These are phyloP conservation scores for Gymnoscelis rufifasciata DNA, from an alignment of 2,888 invertebrate genomes.

Conservation along the genomic window DNA sequence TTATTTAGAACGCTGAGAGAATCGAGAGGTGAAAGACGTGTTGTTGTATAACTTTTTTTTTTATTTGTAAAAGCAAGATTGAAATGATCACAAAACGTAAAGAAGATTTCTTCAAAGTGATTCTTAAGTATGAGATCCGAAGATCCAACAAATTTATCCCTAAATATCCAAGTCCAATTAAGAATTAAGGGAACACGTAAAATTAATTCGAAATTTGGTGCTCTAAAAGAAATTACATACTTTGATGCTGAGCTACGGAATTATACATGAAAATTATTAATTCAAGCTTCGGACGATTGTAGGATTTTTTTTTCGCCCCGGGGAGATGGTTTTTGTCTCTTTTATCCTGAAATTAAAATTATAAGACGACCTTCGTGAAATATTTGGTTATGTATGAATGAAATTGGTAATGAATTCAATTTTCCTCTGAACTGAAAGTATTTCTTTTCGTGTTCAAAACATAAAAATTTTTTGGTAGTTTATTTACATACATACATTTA, in stretches of 20 bases:
- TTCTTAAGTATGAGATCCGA: neutral
- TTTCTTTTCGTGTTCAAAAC: no score
- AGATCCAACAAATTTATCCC: neutral
- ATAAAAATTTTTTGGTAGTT: no score
- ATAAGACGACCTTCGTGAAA: slow-evolving; percentile 31
- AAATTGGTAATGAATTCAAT: slow-evolving; percentile 23
- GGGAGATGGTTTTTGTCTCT: slow-evolving; percentile 39
- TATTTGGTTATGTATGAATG: slow-evolving; percentile 37
- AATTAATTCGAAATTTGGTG: neutral
- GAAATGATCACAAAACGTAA: no score
- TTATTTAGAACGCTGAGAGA: no score
- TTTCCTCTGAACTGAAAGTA: neutral
- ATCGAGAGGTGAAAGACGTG: no score
- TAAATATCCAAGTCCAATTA: neutral
- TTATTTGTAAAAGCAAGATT: no score
- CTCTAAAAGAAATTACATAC: slow-evolving; percentile 40
- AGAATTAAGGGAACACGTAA: neutral
- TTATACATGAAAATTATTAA: slow-evolving; percentile 51
- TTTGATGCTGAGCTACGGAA: slow-evolving; percentile 42
- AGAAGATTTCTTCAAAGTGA: no score
- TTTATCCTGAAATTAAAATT: slow-evolving; percentile 48
- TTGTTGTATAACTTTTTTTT: no score
- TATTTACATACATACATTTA: no score
- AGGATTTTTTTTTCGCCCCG: slow-evolving; percentile 36
- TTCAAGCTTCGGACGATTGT: slow-evolving; percentile 40